Evolutionary conservation across 2,888 invertebrate species (phyloP).

Genomic region (Nephrotoma flavescens): DNA sequence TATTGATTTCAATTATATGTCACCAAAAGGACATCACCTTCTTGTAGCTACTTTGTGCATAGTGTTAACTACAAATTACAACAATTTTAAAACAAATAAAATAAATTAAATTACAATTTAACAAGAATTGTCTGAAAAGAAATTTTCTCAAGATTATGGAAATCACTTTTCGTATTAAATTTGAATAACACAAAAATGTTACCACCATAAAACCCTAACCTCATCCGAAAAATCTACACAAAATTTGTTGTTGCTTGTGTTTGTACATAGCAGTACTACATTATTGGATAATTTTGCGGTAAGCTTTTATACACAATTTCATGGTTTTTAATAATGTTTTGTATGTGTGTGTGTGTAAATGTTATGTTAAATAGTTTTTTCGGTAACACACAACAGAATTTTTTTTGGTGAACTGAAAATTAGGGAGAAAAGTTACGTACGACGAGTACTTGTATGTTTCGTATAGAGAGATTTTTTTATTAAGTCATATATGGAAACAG

Average conservation of each 20-base stretch:
- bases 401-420: background rate
- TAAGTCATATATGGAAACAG: background rate
- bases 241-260: background rate
- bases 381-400: background rate
- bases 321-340: background rate
- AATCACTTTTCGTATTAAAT: background rate
- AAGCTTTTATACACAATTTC: background rate
- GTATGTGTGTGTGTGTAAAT: background rate
- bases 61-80: too few relatives aligned
- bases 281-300: background rate
- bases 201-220: background rate
- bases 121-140: background rate
- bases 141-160: background rate
- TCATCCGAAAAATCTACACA: background rate
- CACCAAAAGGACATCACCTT: too few relatives aligned
- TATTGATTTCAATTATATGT: too few relatives aligned
- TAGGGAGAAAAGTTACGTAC: background rate
- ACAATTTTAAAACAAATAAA: background rate
- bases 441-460: background rate
- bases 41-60: too few relatives aligned
- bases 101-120: background rate
- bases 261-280: background rate
- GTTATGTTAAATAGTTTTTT: background rate
- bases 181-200: background rate
- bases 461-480: background rate